Evolutionary conservation across 2,888 invertebrate genomes (phyloP).

Genomic region (Eupithecia subumbrata): DNA sequence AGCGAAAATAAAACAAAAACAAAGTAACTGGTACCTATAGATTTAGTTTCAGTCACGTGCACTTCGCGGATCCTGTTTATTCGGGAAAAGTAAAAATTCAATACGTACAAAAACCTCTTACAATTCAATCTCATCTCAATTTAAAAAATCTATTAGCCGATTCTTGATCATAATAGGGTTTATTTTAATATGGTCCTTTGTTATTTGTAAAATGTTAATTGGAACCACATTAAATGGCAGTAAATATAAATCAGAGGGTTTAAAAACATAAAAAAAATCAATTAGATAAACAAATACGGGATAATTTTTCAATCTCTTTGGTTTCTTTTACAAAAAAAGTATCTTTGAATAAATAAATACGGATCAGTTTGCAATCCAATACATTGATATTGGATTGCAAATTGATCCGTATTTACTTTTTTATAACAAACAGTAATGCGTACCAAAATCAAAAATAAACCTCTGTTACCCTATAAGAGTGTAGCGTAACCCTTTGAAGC

Average conservation of each 20-base stretch:
- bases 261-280: no score
- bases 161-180: not conserved
- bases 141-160: not conserved
- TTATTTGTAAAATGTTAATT: not conserved
- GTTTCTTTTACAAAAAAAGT: no score
- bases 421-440: constrained; percentile 4
- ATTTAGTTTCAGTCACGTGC: not conserved
- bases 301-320: not conserved
- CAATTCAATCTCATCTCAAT: no score
- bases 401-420: no score
- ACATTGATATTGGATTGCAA: no score
- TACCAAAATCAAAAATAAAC: constrained; percentile 2
- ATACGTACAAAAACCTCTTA: not conserved
- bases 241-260: not conserved
- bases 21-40: not conserved
- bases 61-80: not conserved
- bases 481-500: not conserved
- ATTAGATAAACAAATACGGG: not conserved
- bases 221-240: not conserved
- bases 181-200: not conserved
- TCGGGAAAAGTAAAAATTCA: not conserved
- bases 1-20: not conserved
- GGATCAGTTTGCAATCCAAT: not conserved
- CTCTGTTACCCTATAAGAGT: not conserved
- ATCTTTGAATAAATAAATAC: not conserved